phyloP scores from a whole-genome alignment of 2,113 vertebrate genomes.

The Sminthopsis crassicaudata region DNA sequence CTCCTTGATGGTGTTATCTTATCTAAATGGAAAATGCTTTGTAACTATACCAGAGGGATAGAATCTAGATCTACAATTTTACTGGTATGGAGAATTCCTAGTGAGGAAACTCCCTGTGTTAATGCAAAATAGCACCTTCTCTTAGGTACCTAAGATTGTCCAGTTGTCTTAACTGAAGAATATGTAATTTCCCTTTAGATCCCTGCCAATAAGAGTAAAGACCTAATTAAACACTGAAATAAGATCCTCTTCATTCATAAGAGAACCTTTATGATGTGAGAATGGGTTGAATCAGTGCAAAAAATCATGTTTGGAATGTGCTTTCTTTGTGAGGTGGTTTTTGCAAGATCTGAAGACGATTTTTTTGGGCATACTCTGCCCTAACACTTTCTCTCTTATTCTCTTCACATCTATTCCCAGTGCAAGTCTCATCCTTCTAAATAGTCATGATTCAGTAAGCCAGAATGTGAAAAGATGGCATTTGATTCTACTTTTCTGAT shows the following conservation, averaged over 20 bases:
- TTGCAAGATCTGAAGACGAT: not conserved
- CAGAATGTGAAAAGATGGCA: not conserved
- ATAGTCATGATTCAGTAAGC: not conserved
- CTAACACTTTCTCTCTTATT: not conserved
- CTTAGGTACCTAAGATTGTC: not conserved
- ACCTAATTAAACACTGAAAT: not conserved
- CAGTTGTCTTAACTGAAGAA: not conserved
- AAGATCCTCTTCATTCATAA: not conserved
- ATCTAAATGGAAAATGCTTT: not conserved
- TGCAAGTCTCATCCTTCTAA: not conserved
- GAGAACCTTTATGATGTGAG: not conserved
- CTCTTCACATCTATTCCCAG: not conserved
- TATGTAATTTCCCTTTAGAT: not conserved
- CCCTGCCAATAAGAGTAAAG: not conserved
- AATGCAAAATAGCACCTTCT: not conserved
- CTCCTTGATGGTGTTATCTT: not conserved
- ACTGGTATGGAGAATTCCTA: not conserved
- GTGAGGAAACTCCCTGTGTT: not conserved
- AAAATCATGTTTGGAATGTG: not conserved
- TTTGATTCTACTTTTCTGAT: not conserved
- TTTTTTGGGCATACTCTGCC: not conserved
- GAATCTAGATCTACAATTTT: not conserved
- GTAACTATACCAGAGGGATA: not conserved
- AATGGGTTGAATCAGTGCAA: not conserved
- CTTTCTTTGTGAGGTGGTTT: not conserved